These are phyloP conservation scores for Acestrorhynchus altus DNA, from an alignment of 2,797 vertebrate species.

Conservation along the genomic window DNA sequence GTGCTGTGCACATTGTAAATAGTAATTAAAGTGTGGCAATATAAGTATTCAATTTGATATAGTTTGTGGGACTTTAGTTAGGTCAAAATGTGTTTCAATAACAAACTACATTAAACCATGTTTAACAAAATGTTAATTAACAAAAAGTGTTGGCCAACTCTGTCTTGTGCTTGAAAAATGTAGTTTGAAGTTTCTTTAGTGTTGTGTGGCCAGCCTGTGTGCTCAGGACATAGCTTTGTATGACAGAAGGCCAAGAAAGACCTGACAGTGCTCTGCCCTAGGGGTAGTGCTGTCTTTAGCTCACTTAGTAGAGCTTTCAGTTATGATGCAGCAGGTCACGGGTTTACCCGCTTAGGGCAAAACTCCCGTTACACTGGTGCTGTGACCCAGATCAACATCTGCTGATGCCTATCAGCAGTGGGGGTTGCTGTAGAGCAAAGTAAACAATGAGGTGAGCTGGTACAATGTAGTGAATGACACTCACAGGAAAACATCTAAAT, in stretches of 20 bases:
- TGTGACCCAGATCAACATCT: conserved; percentile 34
- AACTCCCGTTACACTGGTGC: conserved; percentile 12
- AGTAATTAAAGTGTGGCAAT: too few species aligned
- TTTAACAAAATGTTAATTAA: too few species aligned
- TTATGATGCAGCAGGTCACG: conserved; percentile 31
- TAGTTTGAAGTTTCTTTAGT: not conserved
- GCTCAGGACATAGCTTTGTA: not conserved
- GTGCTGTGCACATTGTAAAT: too few species aligned
- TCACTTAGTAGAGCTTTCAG: conserved; percentile 16
- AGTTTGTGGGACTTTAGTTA: too few species aligned
- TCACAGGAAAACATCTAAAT: not conserved
- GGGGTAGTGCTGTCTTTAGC: conserved; percentile 17
- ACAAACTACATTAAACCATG: too few species aligned
- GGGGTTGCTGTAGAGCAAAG: conserved; percentile 3
- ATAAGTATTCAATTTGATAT: too few species aligned
- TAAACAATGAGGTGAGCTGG: not conserved
- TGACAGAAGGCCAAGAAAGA: not conserved
- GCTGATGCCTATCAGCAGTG: conserved; percentile 27
- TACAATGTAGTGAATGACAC: not conserved
- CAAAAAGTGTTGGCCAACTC: too few species aligned
- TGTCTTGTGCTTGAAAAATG: too few species aligned
- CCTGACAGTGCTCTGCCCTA: not conserved
- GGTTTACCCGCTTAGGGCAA: conserved; percentile 22
- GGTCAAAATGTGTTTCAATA: too few species aligned
- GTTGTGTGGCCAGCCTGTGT: not conserved